Evolutionary conservation across 2,888 invertebrate species (phyloP), one percentile per base, ranked within the genome.

Genomic region (Chrysina gloriosa): DNA sequence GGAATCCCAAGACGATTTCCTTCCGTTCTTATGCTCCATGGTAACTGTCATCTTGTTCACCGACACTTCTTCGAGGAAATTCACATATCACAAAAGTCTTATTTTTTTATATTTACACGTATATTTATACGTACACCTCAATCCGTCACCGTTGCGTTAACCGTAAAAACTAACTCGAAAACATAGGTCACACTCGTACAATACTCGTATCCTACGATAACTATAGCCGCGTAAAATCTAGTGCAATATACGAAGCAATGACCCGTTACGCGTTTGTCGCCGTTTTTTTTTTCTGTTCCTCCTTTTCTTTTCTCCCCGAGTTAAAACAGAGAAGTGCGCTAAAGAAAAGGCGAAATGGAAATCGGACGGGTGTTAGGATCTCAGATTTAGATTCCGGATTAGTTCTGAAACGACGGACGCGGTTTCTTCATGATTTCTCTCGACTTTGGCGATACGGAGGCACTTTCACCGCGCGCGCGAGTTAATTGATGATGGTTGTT

Each of bases 1-100:
- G 39, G 86, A 86, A 73, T 86, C 86, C 86, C 85, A 86, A 72
- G 86, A 86, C 69, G 82, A 84, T 79, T 85, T 86, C 76, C 86
- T 83, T 69, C 77, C 77, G 67, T 75, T 82, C 73, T 84, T 85
- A 76, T 84, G 84, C 71, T 85, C 85, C 84, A 84, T 84, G 74
- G 84, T 80, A 73, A 85, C 82, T 75, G 84, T 85, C 83, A 84
- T 84, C 69, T 72, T 77, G 69, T 47, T 65, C 54, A 52, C 64
- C 52, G 42, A 29, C 36, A 56, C 27, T 19, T 34, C 31, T 9
- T 16, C 6, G 19, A 25, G n/a, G n/a, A 48, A 39, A 65, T 34
- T 65, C 64, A 65, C 64, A 65, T 65, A 42, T 63, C 45, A 54
- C 67, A 68, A 34, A 52, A 31, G 31, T 19, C 6, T 29, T 27